These are phyloP conservation scores for Squalus acanthias DNA, from an alignment of 2,797 vertebrate species.

Conservation along the genomic window DNA sequence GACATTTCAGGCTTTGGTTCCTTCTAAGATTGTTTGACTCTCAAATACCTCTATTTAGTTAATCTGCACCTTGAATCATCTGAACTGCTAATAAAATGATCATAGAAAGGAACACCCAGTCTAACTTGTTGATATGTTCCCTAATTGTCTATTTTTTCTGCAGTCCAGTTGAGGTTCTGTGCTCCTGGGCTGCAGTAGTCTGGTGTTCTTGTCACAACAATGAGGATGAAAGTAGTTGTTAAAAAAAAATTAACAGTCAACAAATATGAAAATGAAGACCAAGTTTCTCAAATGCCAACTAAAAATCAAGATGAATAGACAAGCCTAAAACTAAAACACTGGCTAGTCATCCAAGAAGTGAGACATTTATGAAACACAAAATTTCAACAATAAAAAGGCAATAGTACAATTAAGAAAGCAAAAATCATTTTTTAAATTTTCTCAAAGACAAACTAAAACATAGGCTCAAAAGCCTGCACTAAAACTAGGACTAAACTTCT, in stretches of 20 bases:
- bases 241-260: not conserved
- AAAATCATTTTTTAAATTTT: not conserved
- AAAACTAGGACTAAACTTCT: not conserved
- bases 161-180: not conserved
- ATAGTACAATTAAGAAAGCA: not conserved
- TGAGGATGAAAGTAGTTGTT: not conserved
- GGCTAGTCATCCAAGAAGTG: not conserved
- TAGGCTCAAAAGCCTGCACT: not conserved
- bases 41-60: not conserved
- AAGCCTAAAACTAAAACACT: not conserved
- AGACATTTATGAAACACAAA: not conserved
- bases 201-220: not conserved
- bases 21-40: not conserved
- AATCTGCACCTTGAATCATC: not conserved
- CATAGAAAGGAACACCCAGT: not conserved
- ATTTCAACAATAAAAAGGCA: too few species aligned
- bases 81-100: not conserved
- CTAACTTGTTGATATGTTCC: not conserved
- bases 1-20: not conserved
- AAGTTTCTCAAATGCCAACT: not conserved
- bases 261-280: not conserved
- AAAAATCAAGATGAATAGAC: not conserved
- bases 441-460: not conserved
- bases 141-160: not conserved
- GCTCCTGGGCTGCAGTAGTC: not conserved